phyloP scores from a whole-genome alignment of 2,888 invertebrate genomes.

The Nycteola revayana region DNA sequence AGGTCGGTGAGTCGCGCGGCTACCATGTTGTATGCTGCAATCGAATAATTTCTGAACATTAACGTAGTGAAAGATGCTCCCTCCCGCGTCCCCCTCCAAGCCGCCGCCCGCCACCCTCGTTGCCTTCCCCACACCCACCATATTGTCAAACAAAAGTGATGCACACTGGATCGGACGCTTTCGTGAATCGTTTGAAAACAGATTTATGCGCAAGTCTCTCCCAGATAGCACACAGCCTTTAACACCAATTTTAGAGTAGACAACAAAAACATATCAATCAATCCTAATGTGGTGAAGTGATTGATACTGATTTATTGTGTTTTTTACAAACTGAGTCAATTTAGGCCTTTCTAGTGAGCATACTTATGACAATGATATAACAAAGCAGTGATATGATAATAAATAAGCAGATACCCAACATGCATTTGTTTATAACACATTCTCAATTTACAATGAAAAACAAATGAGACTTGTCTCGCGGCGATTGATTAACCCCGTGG shows the following conservation, averaged over 20 bases:
- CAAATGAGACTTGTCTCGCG: too few species aligned
- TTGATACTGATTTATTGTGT: too few species aligned
- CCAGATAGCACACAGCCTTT: too few species aligned
- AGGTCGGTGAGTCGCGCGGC: slow-evolving; percentile 97
- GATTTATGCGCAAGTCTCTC: too few species aligned
- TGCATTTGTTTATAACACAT: too few species aligned
- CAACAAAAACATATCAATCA: too few species aligned
- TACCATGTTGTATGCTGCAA: slow-evolving; percentile 99
- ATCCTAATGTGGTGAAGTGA: too few species aligned
- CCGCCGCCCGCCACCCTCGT: slow-evolving; percentile 41
- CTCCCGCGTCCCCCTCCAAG: slow-evolving; percentile 29
- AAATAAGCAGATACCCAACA: slow-evolving; percentile 1
- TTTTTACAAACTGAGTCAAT: too few species aligned
- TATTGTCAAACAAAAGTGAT: slow-evolving; percentile 75
- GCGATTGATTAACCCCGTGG: too few species aligned
- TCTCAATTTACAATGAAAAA: too few species aligned
- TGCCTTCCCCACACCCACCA: slow-evolving; percentile 68
- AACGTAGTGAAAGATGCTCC: slow-evolving; percentile 60
- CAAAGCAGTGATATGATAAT: slow-evolving; percentile 4
- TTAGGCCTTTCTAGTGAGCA: slow-evolving; percentile 11
- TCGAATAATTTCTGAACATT: slow-evolving; percentile 85
- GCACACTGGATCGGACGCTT: slow-evolving; percentile 29
- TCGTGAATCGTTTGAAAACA: too few species aligned
- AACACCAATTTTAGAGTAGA: too few species aligned
- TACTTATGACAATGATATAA: slow-evolving; percentile 14